A percentile compares a stretch with the other conserved stretches of the same genome.
Evolutionary conservation across 1,140 invertebrate species (phyloP).

Genomic region (Trinorchestia longiramus): DNA sequence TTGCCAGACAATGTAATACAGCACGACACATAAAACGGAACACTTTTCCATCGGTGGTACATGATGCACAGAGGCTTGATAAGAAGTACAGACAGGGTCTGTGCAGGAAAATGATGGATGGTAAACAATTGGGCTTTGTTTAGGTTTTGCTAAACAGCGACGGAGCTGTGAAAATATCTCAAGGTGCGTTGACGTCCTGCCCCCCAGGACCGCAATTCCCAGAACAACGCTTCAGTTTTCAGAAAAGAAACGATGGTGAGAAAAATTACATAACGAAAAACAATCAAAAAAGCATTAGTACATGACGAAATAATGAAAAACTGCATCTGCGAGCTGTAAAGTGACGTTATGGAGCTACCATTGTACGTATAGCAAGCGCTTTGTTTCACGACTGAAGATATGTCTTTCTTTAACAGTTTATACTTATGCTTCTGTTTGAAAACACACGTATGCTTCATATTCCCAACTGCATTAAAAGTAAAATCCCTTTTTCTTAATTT

Average conservation of each 20-base stretch:
- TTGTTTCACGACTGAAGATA: no score
- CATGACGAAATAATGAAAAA: no score
- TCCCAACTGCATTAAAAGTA: no score
- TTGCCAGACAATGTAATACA: background rate
- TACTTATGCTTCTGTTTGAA: no score
- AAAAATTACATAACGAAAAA: background rate
- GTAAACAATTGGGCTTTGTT: slow-evolving; percentile 31
- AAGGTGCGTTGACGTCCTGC: background rate
- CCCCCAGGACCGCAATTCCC: background rate
- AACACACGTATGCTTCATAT: no score
- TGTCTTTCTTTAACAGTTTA: no score
- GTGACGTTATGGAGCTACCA: no score
- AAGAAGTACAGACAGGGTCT: background rate
- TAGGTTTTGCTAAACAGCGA: background rate
- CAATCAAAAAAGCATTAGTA: background rate
- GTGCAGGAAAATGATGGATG: slow-evolving; percentile 24
- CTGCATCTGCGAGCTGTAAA: no score
- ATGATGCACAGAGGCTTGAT: background rate
- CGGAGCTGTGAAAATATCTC: slow-evolving; percentile 4
- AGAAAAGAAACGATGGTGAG: background rate
- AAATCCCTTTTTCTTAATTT: no score
- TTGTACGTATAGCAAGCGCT: no score
- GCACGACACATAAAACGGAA: background rate
- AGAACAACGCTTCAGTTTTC: background rate
- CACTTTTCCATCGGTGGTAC: background rate